Evolutionary conservation across 2,797 vertebrate species (phyloP), one percentile per base, ranked within the genome.

Genomic region (Gymnodraco acuticeps): DNA sequence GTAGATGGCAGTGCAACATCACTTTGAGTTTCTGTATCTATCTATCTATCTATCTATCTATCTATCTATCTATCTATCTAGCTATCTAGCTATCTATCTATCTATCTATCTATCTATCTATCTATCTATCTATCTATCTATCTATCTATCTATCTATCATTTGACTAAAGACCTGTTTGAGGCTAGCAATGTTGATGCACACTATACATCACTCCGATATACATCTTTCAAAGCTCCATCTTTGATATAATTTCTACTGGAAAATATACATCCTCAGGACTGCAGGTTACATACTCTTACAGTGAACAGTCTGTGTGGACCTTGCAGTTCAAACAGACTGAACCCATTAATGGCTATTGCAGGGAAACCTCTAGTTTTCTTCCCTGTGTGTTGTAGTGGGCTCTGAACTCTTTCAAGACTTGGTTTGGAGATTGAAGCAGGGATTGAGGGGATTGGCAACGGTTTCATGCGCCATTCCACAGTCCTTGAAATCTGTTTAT

Each of bases 401-500:
- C 61, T 68, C 53, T 45, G 62, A 80, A 73, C 64, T 48, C 76
- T 70, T 79, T 71, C 23, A 59, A 61, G 63, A 33, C 64, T 67
- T 43, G 11, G 15, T 17, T 69, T 45, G 67, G 64, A 66, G 62
- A 67, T 27, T 3, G 43, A 77, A 81, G 55, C 46, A 2, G 60
- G 73, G 75, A 73, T 87, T 85, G 31, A 64, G 62, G 60, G 82
- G 74, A 83, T 82, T 85, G 84, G 59, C 41, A 11, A 63, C 76
- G 79, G 55, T 81, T 78, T 87, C 51, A 61, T 14, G 9, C n/a
- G 46, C 54, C 68, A 69, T 86, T 87, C 84, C 68, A 67, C 50
- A 27, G 69, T 4, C 62, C 43, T 71, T 23, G 41, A 8, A 71
- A 73, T 43, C 46, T 86, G 72, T 88, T 88, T 85, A 77, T 84